Evolutionary conservation across 2,888 invertebrate species (phyloP), one percentile per base, ranked within the genome.

Genomic region (Drosophila eohydei): DNA sequence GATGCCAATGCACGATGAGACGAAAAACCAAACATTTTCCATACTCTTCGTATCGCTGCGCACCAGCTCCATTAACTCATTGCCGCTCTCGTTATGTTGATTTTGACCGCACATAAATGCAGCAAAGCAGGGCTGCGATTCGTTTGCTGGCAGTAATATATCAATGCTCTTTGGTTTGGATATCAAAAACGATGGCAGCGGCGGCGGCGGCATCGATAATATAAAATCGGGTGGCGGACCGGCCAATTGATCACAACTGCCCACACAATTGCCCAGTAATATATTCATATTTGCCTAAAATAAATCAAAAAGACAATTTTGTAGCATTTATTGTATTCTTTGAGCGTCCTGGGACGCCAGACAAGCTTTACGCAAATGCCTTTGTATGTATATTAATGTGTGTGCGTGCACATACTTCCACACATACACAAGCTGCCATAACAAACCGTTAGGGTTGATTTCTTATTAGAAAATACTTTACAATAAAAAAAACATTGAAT

Each of bases 21-120:
- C 96, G 77, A 97, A 94, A 58, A 97, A 94, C 97, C 97, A 97
- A 0, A 97, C 96, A 91, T 97, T 96, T 81, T 97, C 97, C 63
- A 92, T 80, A 9, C 91, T 88, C 28, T 89, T 90, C 14, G 89
- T 85, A 68, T 91, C 91, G 94, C 96, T 96, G 79, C 96, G 94
- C 0, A 97, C 95, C 81, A 97, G 94, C 91, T 97, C 97, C 81
- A 97, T 95, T 89, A 96, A 96, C 91, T 97, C 97, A 46, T 96
- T 95, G 4, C 96, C 96, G 83, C 94, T 94, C 72, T 94, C 94
- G 32, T 93, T 93, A 74, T 94, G 94, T 82, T 93, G 93, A 26
- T 94, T 94, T 3, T 95, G 94, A 77, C 95, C 95, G 85, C 95
- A 95, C 80, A 95, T 93, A 72, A 94, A 94, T n/a, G 94, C 92